Conservation (phyloP, 2,113 vertebrate species). For the Hylia prasina region DNA sequence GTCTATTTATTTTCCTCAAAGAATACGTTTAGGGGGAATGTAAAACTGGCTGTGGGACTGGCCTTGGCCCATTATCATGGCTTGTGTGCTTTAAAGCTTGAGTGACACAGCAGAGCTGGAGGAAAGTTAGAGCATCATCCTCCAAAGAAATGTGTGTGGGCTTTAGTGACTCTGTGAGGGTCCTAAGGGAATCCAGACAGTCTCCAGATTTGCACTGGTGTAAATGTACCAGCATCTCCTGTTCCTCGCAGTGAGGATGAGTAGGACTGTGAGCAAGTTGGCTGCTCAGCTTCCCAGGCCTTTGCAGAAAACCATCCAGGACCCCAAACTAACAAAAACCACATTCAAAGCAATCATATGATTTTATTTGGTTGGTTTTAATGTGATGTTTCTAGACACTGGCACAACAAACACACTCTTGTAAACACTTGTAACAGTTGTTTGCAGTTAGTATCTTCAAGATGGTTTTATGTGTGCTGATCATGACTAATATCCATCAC, state of each 20-base stretch:
- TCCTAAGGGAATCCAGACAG: background rate
- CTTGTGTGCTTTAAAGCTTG: background rate
- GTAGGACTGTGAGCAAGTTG: background rate
- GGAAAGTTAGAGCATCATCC: background rate
- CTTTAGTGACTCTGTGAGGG: background rate
- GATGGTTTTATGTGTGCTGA: background rate
- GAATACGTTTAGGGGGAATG: background rate
- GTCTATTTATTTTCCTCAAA: background rate
- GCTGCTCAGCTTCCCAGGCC: background rate
- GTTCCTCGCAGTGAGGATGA: background rate
- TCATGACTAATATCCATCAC: background rate
- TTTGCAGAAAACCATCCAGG: background rate
- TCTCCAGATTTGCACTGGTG: background rate
- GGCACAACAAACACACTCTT: background rate
- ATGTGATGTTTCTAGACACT: background rate
- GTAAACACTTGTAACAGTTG: constrained; percentile 36
- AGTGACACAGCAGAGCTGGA: background rate
- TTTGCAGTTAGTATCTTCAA: constrained; percentile 19
- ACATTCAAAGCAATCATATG: constrained; percentile 12
- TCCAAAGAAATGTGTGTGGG: background rate
- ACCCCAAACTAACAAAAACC: background rate
- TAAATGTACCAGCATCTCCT: background rate
- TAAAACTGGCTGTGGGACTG: background rate
- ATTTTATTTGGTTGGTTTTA: constrained; percentile 17
- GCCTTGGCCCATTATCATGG: background rate